Percentiles rank a stretch among this genome's conserved stretches.
Conservation (phyloP, 2,888 invertebrate genomes). For the Sminthurinus aureus region DNA sequence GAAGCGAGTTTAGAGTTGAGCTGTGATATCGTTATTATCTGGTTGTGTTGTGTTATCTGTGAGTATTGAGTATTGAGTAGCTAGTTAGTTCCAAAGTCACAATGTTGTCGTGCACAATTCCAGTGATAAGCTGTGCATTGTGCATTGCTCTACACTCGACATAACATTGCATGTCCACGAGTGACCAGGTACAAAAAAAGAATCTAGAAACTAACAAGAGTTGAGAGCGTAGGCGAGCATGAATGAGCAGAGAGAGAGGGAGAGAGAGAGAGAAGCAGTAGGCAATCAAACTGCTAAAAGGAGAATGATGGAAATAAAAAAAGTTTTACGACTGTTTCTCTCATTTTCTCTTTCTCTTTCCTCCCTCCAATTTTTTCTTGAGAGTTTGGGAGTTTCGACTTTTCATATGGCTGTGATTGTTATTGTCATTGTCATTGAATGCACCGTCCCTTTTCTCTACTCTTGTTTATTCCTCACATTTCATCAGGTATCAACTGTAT, state of each 20-base stretch:
- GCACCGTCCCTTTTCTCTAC: too few relatives aligned
- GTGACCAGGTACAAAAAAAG: background rate
- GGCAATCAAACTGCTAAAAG: background rate
- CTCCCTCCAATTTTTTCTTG: background rate
- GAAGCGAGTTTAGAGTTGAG: too few relatives aligned
- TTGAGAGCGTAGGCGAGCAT: background rate
- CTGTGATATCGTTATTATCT: too few relatives aligned
- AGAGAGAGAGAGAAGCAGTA: background rate
- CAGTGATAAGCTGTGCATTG: too few relatives aligned
- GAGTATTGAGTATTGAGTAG: too few relatives aligned
- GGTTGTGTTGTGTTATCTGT: too few relatives aligned
- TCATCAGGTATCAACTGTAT: too few relatives aligned
- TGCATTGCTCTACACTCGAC: background rate
- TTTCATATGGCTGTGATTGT: too few relatives aligned
- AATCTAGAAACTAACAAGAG: background rate
- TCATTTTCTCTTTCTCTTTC: background rate
- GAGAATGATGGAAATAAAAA: constrained; percentile 14
- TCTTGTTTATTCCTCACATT: background rate
- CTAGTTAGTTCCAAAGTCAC: too few relatives aligned
- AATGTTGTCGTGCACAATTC: too few relatives aligned
- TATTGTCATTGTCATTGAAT: too few relatives aligned
- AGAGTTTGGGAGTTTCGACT: too few relatives aligned
- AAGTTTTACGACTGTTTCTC: background rate
- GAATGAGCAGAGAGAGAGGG: background rate
- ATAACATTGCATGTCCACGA: background rate